Evolutionary conservation across 1,140 invertebrate genomes (phyloP), one percentile per base, ranked within the genome.

Genomic region (Ceratina japonica): DNA sequence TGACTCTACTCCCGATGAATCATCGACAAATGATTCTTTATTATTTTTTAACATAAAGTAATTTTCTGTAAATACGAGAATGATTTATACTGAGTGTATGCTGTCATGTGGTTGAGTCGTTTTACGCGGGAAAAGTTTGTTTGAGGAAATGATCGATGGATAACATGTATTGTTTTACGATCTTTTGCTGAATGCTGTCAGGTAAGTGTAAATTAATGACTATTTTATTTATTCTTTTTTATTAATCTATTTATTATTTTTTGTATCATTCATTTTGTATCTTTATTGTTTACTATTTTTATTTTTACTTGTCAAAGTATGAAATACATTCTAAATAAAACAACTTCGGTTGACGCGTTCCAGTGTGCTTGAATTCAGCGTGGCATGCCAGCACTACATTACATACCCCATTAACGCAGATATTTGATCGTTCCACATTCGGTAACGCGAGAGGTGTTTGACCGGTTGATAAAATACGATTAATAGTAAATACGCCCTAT

Each of bases 361-460:
- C 49, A 61, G 37, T 78, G 61, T 71, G 24, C 59, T 63, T 58
- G 54, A 24, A 69, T 44, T 44, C 24, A 61, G 18, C 62, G 22
- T 79, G 62, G 64, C 80, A 69, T 73, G 66, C 59, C 52, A 70
- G 52, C 79, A 63, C 58, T 66, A 61, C 73, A 85, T 84, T 80
- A 81, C 69, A 63, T 85, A 65, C 80, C 80, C 80, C 77, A 82
- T 79, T 65, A 66, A 65, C 54, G 12, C 61, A 81, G 82, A 87
- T 87, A 88, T 86, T 87, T 84, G 82, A 88, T 87, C 81, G 86
- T 71, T 78, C 87, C 72, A 89, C 79, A 87, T 88, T 85, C 84
- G 49, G 54, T 51, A 37, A 81, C 69, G 20, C 62, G 63, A 5
- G 22, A n/a, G 63, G 62, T 68, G 62, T 75, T 65, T 77, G 52